Evolutionary conservation across 2,888 invertebrate species (phyloP).

Genomic region (Odontocolon sp.): DNA sequence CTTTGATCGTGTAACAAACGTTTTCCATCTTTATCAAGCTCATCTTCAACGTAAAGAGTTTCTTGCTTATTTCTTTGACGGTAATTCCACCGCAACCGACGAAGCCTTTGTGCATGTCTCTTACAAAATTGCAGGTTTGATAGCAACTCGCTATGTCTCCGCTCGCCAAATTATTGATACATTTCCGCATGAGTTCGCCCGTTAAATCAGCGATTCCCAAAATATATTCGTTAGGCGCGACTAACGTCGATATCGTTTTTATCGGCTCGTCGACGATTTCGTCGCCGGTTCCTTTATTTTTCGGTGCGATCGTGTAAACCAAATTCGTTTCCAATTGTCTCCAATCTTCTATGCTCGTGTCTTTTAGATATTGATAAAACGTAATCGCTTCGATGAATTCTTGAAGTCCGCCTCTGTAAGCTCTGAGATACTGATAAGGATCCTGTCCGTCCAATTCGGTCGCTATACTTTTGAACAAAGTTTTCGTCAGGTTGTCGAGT

Average conservation of each 20-base stretch:
- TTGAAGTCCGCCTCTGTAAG: slow-evolving; percentile 87
- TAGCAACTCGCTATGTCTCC: slow-evolving; percentile 89
- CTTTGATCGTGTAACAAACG: slow-evolving; percentile 90
- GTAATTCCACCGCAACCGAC: slow-evolving; percentile 83
- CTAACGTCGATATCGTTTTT: slow-evolving; percentile 70
- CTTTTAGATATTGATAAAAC: slow-evolving; percentile 87
- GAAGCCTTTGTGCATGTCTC: slow-evolving; percentile 85
- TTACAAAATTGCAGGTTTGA: slow-evolving; percentile 87
- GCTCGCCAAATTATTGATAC: slow-evolving; percentile 90
- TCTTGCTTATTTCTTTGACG: slow-evolving; percentile 86
- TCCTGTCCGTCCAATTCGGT: slow-evolving; percentile 88
- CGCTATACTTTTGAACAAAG: slow-evolving; percentile 87
- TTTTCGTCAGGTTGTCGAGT: slow-evolving; percentile 84
- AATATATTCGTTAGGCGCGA: slow-evolving; percentile 84
- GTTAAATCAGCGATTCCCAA: slow-evolving; percentile 93
- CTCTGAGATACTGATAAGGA: slow-evolving; percentile 86
- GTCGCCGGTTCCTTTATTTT: slow-evolving; percentile 27
- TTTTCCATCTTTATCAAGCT: slow-evolving; percentile 92
- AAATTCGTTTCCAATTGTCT: slow-evolving; percentile 83
- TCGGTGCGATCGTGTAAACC: slow-evolving; percentile 76
- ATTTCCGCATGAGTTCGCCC: slow-evolving; percentile 94
- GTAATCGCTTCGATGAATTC: slow-evolving; percentile 94
- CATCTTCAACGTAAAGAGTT: slow-evolving; percentile 87
- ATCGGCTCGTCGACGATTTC: slow-evolving; percentile 41
- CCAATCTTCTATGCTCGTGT: slow-evolving; percentile 84